phyloP scores from a whole-genome alignment of 1,140 invertebrate genomes.

The Trichogramma pretiosum region DNA sequence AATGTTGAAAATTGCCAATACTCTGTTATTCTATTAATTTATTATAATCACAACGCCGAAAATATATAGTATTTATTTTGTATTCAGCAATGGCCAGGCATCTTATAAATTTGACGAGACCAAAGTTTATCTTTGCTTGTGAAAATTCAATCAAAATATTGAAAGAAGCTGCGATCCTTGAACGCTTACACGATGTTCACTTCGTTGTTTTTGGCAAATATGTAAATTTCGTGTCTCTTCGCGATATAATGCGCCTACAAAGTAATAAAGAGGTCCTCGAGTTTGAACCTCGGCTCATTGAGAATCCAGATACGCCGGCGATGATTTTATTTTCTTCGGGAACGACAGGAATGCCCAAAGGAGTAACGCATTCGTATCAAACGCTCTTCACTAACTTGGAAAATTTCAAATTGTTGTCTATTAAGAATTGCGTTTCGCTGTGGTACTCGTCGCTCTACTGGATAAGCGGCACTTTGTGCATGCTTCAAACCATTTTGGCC shows the following conservation, averaged over 20 bases:
- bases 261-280: neutral
- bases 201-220: slow-evolving; percentile 28
- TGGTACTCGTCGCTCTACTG: slow-evolving; percentile 18
- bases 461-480: slow-evolving; percentile 15
- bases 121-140: slow-evolving; percentile 33
- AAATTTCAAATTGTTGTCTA: neutral
- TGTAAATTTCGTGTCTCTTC: slow-evolving; percentile 8
- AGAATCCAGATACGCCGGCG: slow-evolving; percentile 17
- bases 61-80: neutral
- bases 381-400: slow-evolving; percentile 1
- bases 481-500: neutral
- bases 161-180: slow-evolving; percentile 16
- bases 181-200: slow-evolving; percentile 12
- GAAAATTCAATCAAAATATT: slow-evolving; percentile 17
- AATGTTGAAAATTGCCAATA: too few relatives aligned
- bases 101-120: slow-evolving; percentile 26
- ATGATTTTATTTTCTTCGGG: slow-evolving; percentile 31
- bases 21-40: too few relatives aligned
- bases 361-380: slow-evolving; percentile 18
- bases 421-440: neutral
- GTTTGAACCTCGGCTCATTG: slow-evolving; percentile 11
- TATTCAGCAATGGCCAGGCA: slow-evolving; percentile 14
- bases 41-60: too few relatives aligned
- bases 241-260: slow-evolving; percentile 12
- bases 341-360: slow-evolving; percentile 27